These are phyloP conservation scores for Dimorphilus gyrociliatus DNA, from an alignment of 2,888 invertebrate genomes.

Conservation along the genomic window DNA sequence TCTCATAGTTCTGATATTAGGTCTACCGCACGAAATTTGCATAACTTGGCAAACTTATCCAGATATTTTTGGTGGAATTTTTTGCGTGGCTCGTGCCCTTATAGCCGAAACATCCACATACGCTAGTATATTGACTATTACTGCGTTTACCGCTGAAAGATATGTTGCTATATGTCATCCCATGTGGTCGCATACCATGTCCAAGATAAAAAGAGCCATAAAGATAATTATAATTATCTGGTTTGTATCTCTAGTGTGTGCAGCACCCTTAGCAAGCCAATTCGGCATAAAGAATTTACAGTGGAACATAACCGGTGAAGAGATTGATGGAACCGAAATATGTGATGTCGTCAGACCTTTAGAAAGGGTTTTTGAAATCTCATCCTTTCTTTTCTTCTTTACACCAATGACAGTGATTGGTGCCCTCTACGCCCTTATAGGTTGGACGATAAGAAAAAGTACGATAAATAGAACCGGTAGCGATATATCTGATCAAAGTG, in stretches of 20 bases:
- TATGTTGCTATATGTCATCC: conserved; percentile 75
- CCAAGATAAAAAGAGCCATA: conserved; percentile 62
- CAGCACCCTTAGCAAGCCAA: conserved; percentile 51
- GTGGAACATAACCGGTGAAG: conserved; percentile 15
- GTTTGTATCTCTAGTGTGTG: conserved; percentile 51
- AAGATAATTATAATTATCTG: conserved; percentile 63
- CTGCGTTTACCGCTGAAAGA: conserved; percentile 69
- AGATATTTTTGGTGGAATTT: conserved; percentile 51
- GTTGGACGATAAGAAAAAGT: conserved; percentile 22
- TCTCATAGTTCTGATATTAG: conserved; percentile 55
- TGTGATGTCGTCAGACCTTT: conserved; percentile 34
- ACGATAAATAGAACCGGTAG: not conserved
- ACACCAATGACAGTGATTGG: conserved; percentile 70
- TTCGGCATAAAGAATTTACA: conserved; percentile 48
- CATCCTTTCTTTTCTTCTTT: conserved; percentile 61
- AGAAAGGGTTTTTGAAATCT: conserved; percentile 42
- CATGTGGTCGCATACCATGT: conserved; percentile 60
- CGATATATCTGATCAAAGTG: not conserved
- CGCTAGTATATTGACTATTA: conserved; percentile 55
- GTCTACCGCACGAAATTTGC: conserved; percentile 64
- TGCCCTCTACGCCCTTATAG: conserved; percentile 49
- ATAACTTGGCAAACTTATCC: conserved; percentile 33
- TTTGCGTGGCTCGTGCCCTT: conserved; percentile 58
- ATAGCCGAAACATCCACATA: conserved; percentile 60
- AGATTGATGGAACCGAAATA: conserved; percentile 43